A percentile compares a stretch with the other conserved stretches of the same genome.
These are phyloP conservation scores for Dendrolimus houi DNA, from an alignment of 2,888 invertebrate species.

Conservation along the genomic window DNA sequence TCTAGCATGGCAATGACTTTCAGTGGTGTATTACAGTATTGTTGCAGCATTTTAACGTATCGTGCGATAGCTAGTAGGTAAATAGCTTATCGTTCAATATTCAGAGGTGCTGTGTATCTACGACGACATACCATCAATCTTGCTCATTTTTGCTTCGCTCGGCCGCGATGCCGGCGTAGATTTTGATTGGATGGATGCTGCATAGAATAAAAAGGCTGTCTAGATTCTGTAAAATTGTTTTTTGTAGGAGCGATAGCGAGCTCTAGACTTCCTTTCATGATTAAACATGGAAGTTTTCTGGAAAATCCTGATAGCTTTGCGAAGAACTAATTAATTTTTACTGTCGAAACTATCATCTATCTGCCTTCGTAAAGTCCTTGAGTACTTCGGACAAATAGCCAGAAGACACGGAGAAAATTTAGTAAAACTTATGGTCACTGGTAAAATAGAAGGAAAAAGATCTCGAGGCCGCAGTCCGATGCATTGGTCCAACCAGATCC, in stretches of 20 bases:
- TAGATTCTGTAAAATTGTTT: slow-evolving; percentile 17
- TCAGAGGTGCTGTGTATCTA: slow-evolving; percentile 4
- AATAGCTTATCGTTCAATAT: slow-evolving; percentile 8
- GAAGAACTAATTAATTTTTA: too few species aligned
- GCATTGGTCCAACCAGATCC: too few species aligned
- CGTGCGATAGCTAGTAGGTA: not conserved
- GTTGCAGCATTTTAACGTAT: not conserved
- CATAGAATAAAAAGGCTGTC: slow-evolving; percentile 14
- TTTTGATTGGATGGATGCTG: slow-evolving; percentile 31
- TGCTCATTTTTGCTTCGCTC: slow-evolving; percentile 36
- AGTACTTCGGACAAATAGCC: too few species aligned
- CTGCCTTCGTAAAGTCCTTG: too few species aligned
- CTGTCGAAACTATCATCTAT: too few species aligned
- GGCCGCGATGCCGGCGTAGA: slow-evolving; percentile 17
- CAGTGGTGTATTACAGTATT: too few species aligned
- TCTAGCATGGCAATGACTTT: too few species aligned
- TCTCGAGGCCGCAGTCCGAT: too few species aligned
- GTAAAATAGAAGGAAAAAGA: too few species aligned
- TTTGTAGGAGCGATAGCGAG: slow-evolving; percentile 7
- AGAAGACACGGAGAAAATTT: too few species aligned
- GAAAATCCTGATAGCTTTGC: not conserved
- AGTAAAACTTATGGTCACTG: too few species aligned
- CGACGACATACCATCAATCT: slow-evolving; percentile 41
- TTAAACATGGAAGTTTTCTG: not conserved
- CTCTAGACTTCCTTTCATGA: not conserved